These are phyloP conservation scores for Dichetophora obliterata DNA, from an alignment of 2,888 invertebrate species.

Conservation along the genomic window DNA sequence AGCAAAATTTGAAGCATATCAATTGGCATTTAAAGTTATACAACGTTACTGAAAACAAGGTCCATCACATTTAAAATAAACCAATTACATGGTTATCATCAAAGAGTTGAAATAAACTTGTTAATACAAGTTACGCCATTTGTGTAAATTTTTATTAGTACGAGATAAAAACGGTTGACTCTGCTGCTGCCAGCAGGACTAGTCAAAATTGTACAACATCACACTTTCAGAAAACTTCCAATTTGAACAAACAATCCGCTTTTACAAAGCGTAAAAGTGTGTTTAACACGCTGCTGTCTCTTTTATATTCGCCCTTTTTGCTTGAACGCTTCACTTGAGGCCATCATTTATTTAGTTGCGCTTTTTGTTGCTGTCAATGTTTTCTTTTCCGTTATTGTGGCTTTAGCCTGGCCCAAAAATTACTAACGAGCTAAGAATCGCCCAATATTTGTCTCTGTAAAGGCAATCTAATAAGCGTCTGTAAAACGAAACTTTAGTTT, in stretches of 20 bases:
- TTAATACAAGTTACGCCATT: no score
- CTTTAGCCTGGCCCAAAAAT: background rate
- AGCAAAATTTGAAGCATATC: background rate
- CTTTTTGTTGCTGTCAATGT: background rate
- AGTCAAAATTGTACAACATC: no score
- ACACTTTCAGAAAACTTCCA: background rate
- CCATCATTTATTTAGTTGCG: background rate
- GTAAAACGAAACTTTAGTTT: background rate
- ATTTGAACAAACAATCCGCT: background rate
- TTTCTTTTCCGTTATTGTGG: background rate
- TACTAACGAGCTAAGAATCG: conserved; percentile 1
- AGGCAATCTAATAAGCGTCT: conserved; percentile 17
- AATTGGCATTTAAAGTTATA: background rate
- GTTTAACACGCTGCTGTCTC: background rate
- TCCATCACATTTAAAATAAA: no score
- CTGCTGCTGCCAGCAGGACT: no score
- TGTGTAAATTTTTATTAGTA: no score
- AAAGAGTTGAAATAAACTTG: no score
- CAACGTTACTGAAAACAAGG: background rate
- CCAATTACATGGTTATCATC: no score
- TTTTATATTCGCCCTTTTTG: background rate
- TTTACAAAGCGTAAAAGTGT: background rate
- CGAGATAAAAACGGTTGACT: no score
- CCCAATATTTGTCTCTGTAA: background rate
- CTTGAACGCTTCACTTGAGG: background rate